phyloP scores from a whole-genome alignment of 2,888 invertebrate species.

The Hecatera dysodea region DNA sequence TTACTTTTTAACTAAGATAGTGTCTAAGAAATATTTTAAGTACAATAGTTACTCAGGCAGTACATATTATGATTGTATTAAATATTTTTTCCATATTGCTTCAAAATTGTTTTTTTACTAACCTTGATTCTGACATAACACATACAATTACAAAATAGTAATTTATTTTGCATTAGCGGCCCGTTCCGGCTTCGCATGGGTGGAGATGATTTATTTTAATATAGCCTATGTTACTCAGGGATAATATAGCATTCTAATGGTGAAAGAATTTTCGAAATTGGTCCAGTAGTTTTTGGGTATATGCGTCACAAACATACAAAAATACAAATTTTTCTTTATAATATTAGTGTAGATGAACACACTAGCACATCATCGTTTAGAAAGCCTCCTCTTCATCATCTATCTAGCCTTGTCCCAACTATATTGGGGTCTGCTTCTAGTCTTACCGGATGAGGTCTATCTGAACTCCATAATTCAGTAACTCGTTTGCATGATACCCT shows the following conservation, averaged over 20 bases:
- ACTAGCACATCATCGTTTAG: background rate
- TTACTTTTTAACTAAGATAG: constrained; percentile 69
- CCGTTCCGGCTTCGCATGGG: no score
- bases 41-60: constrained; percentile 87
- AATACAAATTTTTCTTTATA: no score
- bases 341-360: no score
- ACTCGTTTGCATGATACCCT: background rate
- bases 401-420: background rate
- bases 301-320: no score
- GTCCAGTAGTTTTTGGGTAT: no score
- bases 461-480: background rate
- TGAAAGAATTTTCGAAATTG: no score
- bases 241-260: no score
- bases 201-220: no score
- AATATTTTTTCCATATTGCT: constrained; percentile 87
- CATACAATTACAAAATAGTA: background rate
- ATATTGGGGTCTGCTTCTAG: background rate
- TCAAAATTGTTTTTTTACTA: constrained; percentile 70
- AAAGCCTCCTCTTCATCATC: background rate
- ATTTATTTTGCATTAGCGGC: background rate
- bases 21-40: constrained; percentile 79
- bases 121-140: background rate
- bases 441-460: background rate
- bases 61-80: constrained; percentile 79
- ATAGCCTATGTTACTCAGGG: no score